Base-by-base conservation (phyloP, 2,113 vertebrate genomes). In the Corythoichthys haematopterus region DNA sequence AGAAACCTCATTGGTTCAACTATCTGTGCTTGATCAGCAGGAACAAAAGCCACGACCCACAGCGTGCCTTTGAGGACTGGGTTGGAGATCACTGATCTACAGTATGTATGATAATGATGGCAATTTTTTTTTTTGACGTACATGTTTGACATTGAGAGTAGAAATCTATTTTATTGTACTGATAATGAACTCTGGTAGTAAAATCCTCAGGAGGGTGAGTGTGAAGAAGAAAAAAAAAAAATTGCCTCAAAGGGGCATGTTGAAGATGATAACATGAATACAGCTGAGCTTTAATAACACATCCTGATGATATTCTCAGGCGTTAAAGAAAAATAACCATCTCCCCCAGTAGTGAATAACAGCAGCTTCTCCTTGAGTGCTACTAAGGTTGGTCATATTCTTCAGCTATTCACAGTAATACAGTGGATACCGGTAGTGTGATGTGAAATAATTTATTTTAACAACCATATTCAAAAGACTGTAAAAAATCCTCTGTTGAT, bases 251-350 rank as follows among this genome's bases (percentile, higher is more conserved):
- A 45, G 75, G 56, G 63, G 69, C 70, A 62, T 66, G 69, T 45
- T 70, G 52, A 66, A 78, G 53, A 68, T n/a, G 68, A 71, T 72
- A 79, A 66, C 68, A 78, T 58, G 28, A 77, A 65, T 55, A 3
- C 16, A 66, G 52, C 36, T 69, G 77, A 74, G 74, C 70, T 85
- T 71, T 74, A 47, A 61, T 80, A 79, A 85, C 68, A 80, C 77
- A 9, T 75, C 70, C 45, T 72, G 71, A 48, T 80, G 80, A 38
- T 47, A 67, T 66, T 63, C 65, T 65, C 6, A 2, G n/a, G 69
- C 52, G 64, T 38, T 68, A 58, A 28, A 28, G 72, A 68, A 64
- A 20, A n/a, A 47, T 35, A 6, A 48, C 62, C 65, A 56, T 56
- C 28, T 3, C 45, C 59, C 68, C 11, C 61, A 53, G 57, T 47